Percentiles rank a stretch among this genome's conserved stretches.
Conservation (phyloP, 2,797 vertebrate species). For the Peromyscus melanophrys region DNA sequence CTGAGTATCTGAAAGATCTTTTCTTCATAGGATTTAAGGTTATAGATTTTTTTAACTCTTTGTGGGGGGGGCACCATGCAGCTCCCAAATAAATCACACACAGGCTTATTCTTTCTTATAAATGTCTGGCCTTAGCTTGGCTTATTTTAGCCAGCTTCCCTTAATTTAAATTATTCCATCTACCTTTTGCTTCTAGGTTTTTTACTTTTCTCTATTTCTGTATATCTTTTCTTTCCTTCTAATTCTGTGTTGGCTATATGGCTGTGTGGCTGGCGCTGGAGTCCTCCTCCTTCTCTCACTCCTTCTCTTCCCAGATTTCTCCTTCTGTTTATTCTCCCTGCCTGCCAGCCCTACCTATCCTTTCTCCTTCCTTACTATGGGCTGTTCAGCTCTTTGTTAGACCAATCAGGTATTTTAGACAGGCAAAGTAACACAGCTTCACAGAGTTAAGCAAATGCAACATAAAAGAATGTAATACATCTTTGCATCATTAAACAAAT, state of each 20-base stretch:
- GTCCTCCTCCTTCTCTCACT: neutral
- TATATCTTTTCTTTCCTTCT: neutral
- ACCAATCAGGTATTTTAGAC: neutral
- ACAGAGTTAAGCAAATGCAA: neutral
- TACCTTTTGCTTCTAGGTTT: neutral
- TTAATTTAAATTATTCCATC: neutral
- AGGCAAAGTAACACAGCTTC: neutral
- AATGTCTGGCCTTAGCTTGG: neutral
- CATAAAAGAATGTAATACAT: neutral
- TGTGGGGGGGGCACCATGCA: neutral
- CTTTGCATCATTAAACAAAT: neutral
- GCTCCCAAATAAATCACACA: neutral
- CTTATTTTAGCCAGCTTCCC: neutral
- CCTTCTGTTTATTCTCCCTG: neutral
- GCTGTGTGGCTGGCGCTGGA: neutral
- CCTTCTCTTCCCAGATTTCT: neutral
- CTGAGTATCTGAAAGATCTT: neutral
- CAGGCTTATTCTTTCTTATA: neutral
- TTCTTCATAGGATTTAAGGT: neutral
- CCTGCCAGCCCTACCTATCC: neutral
- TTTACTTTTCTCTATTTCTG: neutral
- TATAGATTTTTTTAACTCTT: neutral
- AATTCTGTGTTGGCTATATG: neutral
- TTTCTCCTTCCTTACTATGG: neutral
- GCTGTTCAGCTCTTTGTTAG: neutral